Conservation (phyloP, 2,888 invertebrate genomes). For the Parnassius apollo region DNA sequence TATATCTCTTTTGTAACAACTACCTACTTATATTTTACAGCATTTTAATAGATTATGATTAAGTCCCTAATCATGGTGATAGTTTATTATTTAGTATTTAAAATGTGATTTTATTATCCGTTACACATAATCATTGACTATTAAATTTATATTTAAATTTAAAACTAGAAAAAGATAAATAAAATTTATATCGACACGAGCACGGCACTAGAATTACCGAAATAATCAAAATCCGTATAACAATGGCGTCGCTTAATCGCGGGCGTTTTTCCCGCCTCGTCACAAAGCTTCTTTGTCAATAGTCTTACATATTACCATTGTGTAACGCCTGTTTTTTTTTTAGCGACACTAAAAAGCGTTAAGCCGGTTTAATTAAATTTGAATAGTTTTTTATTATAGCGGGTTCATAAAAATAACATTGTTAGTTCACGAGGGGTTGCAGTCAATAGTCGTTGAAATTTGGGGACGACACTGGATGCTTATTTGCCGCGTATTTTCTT, state of each 20-base stretch:
- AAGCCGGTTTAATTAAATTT: conserved; percentile 75
- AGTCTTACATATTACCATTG: conserved; percentile 50
- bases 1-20: not conserved
- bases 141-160: too few relatives aligned
- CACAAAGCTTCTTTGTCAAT: conserved; percentile 68
- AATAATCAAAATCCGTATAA: conserved; percentile 71
- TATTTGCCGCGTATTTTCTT: conserved; percentile 62
- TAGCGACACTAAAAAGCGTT: conserved; percentile 41
- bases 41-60: not conserved
- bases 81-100: too few relatives aligned
- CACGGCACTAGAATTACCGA: conserved; percentile 50
- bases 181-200: conserved; percentile 31
- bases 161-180: too few relatives aligned
- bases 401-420: conserved; percentile 77
- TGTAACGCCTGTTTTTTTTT: conserved; percentile 37
- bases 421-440: conserved; percentile 48
- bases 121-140: too few relatives aligned
- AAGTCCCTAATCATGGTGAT: too few relatives aligned
- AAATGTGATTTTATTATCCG: too few relatives aligned
- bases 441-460: conserved; percentile 48
- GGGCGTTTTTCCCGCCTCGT: conserved; percentile 55
- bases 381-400: conserved; percentile 45
- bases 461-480: conserved; percentile 36
- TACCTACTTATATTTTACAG: not conserved
- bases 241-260: conserved; percentile 72